These are phyloP conservation scores for Pluvialis apricaria DNA, from an alignment of 2,113 vertebrate species.

Conservation along the genomic window DNA sequence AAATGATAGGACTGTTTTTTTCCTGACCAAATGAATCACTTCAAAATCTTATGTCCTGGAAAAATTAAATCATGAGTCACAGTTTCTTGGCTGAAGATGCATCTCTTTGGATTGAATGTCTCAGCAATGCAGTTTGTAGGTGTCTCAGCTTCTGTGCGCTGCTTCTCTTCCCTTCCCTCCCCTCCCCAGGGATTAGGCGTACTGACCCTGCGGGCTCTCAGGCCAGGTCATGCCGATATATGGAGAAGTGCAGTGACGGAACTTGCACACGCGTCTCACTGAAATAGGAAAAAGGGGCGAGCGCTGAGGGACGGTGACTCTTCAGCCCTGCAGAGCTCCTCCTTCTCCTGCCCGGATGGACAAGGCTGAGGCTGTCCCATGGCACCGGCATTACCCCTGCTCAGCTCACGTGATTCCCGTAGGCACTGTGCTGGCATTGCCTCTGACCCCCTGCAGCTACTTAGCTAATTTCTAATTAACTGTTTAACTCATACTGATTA, in stretches of 20 bases:
- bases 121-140: slow-evolving; percentile 31
- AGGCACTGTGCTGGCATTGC: background rate
- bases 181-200: background rate
- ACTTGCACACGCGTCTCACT: fast-evolving
- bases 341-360: background rate
- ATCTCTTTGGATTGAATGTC: background rate
- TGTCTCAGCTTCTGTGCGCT: background rate
- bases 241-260: background rate
- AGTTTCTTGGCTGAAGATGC: slow-evolving; percentile 44
- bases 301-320: background rate
- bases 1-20: background rate
- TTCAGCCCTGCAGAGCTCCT: background rate
- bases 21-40: slow-evolving; percentile 45
- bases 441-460: background rate
- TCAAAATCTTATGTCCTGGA: slow-evolving; percentile 9
- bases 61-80: slow-evolving; percentile 44
- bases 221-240: background rate
- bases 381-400: background rate
- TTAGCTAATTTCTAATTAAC: slow-evolving; percentile 47
- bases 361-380: background rate
- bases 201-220: fast-evolving
- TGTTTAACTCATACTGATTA: slow-evolving; percentile 58
- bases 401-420: fast-evolving
- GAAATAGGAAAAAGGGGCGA: background rate
- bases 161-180: background rate